Base-by-base conservation (phyloP, 2,888 invertebrate genomes). In the Belgica antarctica region DNA sequence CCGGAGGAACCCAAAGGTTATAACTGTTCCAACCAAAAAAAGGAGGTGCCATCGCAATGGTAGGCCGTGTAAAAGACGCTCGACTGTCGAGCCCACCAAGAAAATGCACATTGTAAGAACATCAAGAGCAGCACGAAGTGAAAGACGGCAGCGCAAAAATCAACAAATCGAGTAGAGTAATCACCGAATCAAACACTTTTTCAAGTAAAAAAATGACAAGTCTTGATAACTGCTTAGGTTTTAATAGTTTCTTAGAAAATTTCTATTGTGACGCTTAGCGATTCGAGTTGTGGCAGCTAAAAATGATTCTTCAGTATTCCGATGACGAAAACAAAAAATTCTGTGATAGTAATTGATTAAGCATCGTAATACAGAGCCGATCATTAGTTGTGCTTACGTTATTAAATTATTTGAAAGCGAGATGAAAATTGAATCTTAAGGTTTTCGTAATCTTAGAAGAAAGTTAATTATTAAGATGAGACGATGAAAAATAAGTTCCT, bases 271-370 rank as follows among this genome's bases (percentile, higher is more conserved):
- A 15, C 57, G 41, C 19, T 62, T 17, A 63, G 63, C 63, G 41
- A 63, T 63, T 63, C 46, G 63, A 66, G 47, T 47, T 66, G 65
- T 28, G 41, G 63, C 62, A 62, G 62, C 62, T 62, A 15, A 7
- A 17, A n/a, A n/a, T n/a, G n/a, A 52, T 17, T 52, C 12, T 52
- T 52, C 52, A 52, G 52, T 52, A 52, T 52, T 52, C 8, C 36
- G 41, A 15, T 10, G n/a, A n/a, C 24, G 24, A n/a, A n/a, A n/a
- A n/a, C n/a, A 36, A 41, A 62, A 15, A 28, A 62, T 19, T 22
- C 65, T 66, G 65, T 66, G 65, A 66, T 66, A 66, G 27, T 66
- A 66, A 66, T 25, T n/a, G 25, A 4, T 28, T 66, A 66, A 66
- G 65, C 8, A 62, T n/a, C n/a, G 34, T 22, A 52, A 12, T 52